Conservation (phyloP, 2,113 vertebrate genomes). For the Phalacrocorax carbo region DNA sequence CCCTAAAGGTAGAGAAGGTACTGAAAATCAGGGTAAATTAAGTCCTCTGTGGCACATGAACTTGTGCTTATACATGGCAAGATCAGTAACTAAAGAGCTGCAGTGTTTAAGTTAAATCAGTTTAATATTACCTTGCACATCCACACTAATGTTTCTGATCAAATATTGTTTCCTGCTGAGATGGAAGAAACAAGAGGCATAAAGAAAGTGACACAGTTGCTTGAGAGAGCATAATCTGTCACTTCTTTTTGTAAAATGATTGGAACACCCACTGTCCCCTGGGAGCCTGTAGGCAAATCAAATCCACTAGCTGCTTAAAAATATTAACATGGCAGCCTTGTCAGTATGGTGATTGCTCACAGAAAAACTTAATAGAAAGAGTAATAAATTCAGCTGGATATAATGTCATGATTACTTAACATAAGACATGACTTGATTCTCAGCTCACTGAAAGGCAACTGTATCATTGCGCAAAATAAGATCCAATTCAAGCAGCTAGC, state of each 20-base stretch:
- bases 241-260: conserved; percentile 15
- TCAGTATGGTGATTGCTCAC: conserved; percentile 47
- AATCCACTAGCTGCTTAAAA: conserved; percentile 28
- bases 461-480: neutral
- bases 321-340: conserved; percentile 57
- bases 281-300: conserved; percentile 51
- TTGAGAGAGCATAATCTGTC: conserved; percentile 24
- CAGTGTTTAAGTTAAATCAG: conserved; percentile 34
- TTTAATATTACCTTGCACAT: conserved; percentile 33
- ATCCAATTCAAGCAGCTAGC: neutral
- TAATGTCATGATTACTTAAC: conserved; percentile 63
- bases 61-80: neutral
- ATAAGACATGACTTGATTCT: conserved; percentile 1
- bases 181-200: neutral
- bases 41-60: neutral
- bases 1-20: neutral
- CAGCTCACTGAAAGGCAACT: conserved; percentile 23
- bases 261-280: conserved; percentile 26
- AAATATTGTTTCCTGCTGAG: conserved; percentile 28
- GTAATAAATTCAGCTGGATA: conserved; percentile 54
- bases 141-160: conserved; percentile 38
- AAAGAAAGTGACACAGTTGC: conserved; percentile 7
- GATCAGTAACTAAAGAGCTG: neutral
- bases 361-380: conserved; percentile 54
- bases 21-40: neutral